Evolutionary conservation across 2,113 vertebrate species (phyloP).

Genomic region (Oryzias melastigma): DNA sequence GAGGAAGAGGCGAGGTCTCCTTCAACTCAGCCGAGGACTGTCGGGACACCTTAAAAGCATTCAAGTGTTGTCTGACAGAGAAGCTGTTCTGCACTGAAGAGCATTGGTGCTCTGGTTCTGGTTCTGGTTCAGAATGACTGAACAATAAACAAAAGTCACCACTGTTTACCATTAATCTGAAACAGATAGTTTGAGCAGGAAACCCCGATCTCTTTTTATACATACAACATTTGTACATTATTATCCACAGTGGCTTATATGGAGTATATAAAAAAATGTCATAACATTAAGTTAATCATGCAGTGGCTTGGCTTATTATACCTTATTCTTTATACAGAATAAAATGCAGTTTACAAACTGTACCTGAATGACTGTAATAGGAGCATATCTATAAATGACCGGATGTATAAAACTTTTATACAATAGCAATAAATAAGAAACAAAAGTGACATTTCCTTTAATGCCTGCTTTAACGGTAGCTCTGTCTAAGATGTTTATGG

Average conservation of each 20-base stretch:
- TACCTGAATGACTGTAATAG: conserved; percentile 33
- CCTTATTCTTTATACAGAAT: conserved; percentile 18
- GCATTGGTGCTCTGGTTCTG: not conserved
- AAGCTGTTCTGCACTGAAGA: conserved; percentile 7
- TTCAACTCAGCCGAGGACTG: conserved; percentile 29
- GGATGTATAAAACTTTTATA: conserved; percentile 10
- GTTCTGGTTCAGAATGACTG: not conserved
- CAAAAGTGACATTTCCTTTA: conserved; percentile 17
- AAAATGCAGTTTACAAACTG: conserved; percentile 41
- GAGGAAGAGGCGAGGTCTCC: conserved; percentile 65
- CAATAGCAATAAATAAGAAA: conserved; percentile 58
- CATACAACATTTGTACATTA: conserved; percentile 11
- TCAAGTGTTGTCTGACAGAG: conserved; percentile 37
- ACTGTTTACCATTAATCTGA: not conserved
- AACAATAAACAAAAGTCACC: not conserved
- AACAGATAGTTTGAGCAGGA: conserved; percentile 14
- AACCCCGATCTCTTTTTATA: conserved; percentile 15
- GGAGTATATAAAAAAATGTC: conserved; percentile 17
- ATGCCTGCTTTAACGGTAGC: conserved; percentile 42
- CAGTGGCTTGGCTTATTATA: conserved; percentile 36
- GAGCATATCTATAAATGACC: conserved; percentile 1
- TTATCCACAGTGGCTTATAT: conserved; percentile 14
- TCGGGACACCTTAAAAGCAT: conserved; percentile 54
- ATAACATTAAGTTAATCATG: conserved; percentile 29
- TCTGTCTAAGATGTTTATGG: conserved; percentile 48